A percentile compares a stretch with the other conserved stretches of the same genome.
phyloP scores from a whole-genome alignment of 2,113 vertebrate genomes.

The Ophthalmolycus amberensis region DNA sequence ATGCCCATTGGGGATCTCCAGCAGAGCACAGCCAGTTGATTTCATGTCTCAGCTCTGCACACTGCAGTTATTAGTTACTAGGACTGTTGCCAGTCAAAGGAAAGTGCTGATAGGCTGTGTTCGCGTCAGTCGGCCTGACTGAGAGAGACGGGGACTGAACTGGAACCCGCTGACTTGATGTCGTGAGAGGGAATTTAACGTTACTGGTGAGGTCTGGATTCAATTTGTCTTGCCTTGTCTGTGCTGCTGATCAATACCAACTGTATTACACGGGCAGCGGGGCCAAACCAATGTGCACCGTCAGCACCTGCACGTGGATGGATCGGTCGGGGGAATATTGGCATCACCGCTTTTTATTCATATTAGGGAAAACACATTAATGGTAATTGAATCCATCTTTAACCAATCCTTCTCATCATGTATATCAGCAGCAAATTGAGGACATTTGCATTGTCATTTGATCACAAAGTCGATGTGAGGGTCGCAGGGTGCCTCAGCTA shows the following conservation, averaged over 20 bases:
- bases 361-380: conserved; percentile 45
- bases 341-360: conserved; percentile 54
- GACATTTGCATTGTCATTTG: conserved; percentile 38
- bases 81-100: conserved; percentile 48
- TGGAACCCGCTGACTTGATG: conserved; percentile 41
- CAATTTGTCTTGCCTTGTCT: conserved; percentile 70
- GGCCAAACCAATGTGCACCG: conserved; percentile 61
- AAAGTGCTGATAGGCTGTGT: conserved; percentile 58
- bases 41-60: conserved; percentile 44
- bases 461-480: conserved; percentile 23
- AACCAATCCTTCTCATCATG: conserved; percentile 24
- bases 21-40: conserved; percentile 28
- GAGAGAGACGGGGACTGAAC: conserved; percentile 43
- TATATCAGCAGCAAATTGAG: conserved; percentile 55
- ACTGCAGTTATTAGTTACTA: conserved; percentile 51
- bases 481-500: not conserved
- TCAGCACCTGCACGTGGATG: conserved; percentile 73
- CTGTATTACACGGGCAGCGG: conserved; percentile 72
- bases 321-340: conserved; percentile 50
- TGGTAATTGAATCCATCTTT: conserved; percentile 54
- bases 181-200: conserved; percentile 37
- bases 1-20: conserved; percentile 38
- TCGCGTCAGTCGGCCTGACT: conserved; percentile 41
- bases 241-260: conserved; percentile 75
- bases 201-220: conserved; percentile 54